Evolutionary conservation across 2,797 vertebrate species (phyloP).

Genomic region (Capromys pilorides): DNA sequence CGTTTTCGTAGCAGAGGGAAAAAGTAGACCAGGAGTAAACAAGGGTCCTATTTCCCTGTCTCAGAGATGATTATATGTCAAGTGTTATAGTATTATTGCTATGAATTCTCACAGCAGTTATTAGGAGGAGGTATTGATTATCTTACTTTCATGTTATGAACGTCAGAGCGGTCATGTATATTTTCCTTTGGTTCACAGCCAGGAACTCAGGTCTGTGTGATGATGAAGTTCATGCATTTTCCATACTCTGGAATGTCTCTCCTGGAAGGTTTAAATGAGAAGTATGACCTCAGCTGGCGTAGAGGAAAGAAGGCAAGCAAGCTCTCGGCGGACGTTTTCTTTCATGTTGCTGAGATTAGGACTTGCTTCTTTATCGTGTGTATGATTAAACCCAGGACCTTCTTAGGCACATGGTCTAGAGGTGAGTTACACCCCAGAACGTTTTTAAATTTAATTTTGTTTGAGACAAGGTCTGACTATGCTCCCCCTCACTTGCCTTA

Average conservation of each 20-base stretch:
- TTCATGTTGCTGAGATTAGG: background rate
- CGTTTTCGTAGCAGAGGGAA: background rate
- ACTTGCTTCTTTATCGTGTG: background rate
- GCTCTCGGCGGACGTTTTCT: background rate
- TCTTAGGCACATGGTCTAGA: background rate
- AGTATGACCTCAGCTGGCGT: background rate
- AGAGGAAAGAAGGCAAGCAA: background rate
- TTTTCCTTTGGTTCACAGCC: background rate
- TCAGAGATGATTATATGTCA: background rate
- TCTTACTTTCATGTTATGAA: background rate
- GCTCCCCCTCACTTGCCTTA: background rate
- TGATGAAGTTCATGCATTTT: background rate
- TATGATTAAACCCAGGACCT: background rate
- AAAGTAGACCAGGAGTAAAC: background rate
- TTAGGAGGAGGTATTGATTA: background rate
- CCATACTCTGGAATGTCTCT: background rate
- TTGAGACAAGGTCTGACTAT: background rate
- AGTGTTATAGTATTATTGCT: background rate
- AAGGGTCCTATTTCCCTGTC: background rate
- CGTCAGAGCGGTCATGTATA: background rate
- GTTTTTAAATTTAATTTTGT: background rate
- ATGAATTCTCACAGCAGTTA: background rate
- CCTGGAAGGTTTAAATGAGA: background rate
- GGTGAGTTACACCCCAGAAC: background rate
- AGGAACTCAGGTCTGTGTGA: background rate